Evolutionary conservation across 2,113 vertebrate genomes (phyloP), one percentile per base, ranked within the genome.

Genomic region (Rhynchopsitta pachyrhyncha): DNA sequence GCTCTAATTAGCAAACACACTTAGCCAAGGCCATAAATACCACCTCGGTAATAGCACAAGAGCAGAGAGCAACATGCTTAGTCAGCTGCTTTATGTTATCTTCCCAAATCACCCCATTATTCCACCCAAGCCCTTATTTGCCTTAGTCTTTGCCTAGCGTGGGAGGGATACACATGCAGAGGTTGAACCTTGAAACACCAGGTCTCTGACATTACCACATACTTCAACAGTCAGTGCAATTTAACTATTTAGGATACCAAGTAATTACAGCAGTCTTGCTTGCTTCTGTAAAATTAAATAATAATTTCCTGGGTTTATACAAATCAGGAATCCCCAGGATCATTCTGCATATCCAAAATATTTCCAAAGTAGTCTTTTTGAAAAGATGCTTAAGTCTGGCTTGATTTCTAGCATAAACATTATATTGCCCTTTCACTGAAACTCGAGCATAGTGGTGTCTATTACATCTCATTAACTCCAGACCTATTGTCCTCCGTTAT

Each of bases 381-480:
- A 93, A 92, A 92, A 69, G 59, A 80, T 22, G 12, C 28, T 44
- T 37, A 87, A 91, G 95, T 71, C 66, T 79, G 83, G 47, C 73
- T 91, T 80, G 55, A 71, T 82, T 71, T 60, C 91, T 67, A 89
- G 75, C 28, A 53, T 69, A 93, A 87, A 93, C 10, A 37, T 67
- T 77, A 74, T 73, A 71, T 62, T 91, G 79, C 76, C 64, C 93
- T 90, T 92, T 55, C 86, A 86, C 78, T 80, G 98, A 97, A 97
- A 98, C 95, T 37, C 7, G 87, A 98, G 97, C 97, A 91, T 23
- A 44, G 57, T 25, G 84, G 96, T 98, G 88, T 98, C 93, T 83
- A 68, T 98, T 98, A 97, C 97, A 69, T 69, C 86, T 96, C 94
- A 95, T 96, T 97, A 97, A 97, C 93, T 91, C 87, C 79, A 86